Conservation (phyloP, 2,888 invertebrate genomes). For the Noctua comes region DNA sequence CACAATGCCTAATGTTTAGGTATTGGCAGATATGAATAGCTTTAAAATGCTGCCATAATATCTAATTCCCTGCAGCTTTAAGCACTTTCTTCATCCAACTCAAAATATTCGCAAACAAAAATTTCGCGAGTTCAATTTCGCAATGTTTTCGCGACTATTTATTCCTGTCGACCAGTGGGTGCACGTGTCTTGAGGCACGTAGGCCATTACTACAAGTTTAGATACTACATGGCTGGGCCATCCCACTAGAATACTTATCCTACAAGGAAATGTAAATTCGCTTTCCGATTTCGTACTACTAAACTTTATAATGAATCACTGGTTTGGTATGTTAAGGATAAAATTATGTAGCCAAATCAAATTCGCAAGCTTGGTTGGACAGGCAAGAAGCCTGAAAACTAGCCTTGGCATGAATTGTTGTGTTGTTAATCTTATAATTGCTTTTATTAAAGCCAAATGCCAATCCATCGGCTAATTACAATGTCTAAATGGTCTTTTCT, state of each 20-base stretch:
- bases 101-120: slow-evolving; percentile 19
- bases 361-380: background rate
- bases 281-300: slow-evolving; percentile 54
- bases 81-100: background rate
- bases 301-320: slow-evolving; percentile 42
- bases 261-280: slow-evolving; percentile 60
- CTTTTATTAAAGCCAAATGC: background rate
- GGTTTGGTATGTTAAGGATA: slow-evolving; percentile 31
- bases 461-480: background rate
- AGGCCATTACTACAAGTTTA: slow-evolving; percentile 66
- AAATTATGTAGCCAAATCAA: slow-evolving; percentile 11
- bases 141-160: slow-evolving; percentile 60
- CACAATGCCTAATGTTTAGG: background rate
- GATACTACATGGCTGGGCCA: slow-evolving; percentile 47
- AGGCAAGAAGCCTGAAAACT: background rate
- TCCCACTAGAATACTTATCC: slow-evolving; percentile 60
- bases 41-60: background rate
- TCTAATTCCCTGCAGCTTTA: background rate
- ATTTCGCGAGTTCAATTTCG: slow-evolving; percentile 61
- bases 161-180: slow-evolving; percentile 61
- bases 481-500: background rate
- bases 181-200: slow-evolving; percentile 67
- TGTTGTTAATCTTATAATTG: background rate
- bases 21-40: background rate
- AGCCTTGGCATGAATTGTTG: background rate